A percentile compares a stretch with the other conserved stretches of the same genome.
phyloP scores from a whole-genome alignment of 2,113 vertebrate genomes.

The Atherinomorus stipes region DNA sequence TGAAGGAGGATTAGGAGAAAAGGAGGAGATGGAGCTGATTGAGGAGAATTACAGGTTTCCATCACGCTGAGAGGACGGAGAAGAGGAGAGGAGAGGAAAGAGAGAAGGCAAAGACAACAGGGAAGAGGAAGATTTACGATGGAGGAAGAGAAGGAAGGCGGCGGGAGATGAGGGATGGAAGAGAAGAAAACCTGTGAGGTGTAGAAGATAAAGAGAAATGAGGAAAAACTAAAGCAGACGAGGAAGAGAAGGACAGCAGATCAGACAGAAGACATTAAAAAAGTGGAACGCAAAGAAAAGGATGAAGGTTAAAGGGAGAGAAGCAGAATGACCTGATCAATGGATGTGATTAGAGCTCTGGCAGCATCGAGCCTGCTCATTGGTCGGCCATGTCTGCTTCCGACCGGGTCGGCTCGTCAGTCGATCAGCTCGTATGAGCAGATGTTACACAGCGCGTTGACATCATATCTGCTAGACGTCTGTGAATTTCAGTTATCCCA shows the following conservation, averaged over 20 bases:
- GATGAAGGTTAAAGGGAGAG: background rate
- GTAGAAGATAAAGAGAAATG: background rate
- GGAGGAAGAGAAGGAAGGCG: background rate
- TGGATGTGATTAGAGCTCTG: conserved; percentile 9
- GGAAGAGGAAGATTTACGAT: background rate
- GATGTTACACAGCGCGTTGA: no score
- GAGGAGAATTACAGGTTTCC: conserved; percentile 37
- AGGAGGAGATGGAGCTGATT: conserved; percentile 18
- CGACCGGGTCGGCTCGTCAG: conserved; percentile 9
- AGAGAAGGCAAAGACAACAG: background rate
- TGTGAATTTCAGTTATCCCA: no score
- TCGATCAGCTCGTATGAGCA: conserved; percentile 8
- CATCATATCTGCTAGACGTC: no score
- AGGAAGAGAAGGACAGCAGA: background rate
- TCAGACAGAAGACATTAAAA: no score
- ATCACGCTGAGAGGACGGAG: conserved; percentile 2
- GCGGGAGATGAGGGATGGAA: background rate
- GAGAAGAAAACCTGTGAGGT: background rate
- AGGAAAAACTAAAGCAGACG: background rate
- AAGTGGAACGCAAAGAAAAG: no score
- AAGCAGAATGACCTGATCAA: conserved; percentile 21
- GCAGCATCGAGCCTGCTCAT: background rate
- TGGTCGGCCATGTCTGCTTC: conserved; percentile 19
- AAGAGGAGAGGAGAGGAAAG: background rate
- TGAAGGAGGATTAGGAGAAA: conserved; percentile 27